Conservation (phyloP, 2,797 vertebrate species). For the Otolemur crassicaudatus region DNA sequence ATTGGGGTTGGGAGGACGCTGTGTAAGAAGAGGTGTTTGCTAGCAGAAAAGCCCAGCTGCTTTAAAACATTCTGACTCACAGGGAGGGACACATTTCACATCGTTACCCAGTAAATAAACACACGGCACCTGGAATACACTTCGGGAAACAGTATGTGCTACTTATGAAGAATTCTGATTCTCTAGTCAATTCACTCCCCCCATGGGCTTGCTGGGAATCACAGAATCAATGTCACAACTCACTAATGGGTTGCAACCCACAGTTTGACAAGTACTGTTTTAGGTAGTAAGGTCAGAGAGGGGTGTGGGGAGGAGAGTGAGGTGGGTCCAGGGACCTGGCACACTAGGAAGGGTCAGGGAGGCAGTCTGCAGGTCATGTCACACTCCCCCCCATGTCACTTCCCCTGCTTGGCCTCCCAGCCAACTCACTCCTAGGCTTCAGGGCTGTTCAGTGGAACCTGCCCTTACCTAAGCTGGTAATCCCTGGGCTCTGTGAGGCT, state of each 20-base stretch:
- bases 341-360: background rate
- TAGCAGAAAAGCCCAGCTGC: background rate
- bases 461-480: background rate
- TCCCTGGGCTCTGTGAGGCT: background rate
- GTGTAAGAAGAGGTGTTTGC: background rate
- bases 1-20: background rate
- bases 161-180: background rate
- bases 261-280: background rate
- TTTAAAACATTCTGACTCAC: background rate
- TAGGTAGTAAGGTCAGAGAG: background rate
- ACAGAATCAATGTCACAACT: background rate
- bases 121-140: background rate
- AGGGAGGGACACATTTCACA: background rate
- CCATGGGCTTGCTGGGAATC: background rate
- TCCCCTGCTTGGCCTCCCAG: background rate
- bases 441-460: background rate
- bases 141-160: background rate
- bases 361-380: accelerated
- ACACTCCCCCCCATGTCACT: too few relatives aligned
- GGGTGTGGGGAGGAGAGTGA: too few relatives aligned
- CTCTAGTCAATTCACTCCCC: background rate
- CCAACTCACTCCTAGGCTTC: background rate
- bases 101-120: background rate
- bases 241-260: background rate
- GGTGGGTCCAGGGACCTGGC: background rate